Conservation (phyloP, 2,888 invertebrate species). For the Mesochorus sp. region DNA sequence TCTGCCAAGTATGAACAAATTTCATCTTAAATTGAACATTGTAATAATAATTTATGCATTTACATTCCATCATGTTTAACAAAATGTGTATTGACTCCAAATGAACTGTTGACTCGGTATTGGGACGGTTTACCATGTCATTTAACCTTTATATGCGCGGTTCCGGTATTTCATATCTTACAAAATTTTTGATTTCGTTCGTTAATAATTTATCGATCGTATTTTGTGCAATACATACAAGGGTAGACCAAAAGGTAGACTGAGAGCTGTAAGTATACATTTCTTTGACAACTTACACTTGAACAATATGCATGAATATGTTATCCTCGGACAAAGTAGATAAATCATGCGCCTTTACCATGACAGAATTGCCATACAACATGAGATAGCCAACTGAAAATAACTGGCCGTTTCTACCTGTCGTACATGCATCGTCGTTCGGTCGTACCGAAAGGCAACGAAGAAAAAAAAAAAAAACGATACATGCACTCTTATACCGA, state of each 20-base stretch:
- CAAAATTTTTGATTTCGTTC: not conserved
- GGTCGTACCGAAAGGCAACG: constrained; percentile 50
- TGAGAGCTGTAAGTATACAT: not conserved
- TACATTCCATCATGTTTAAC: too few species aligned
- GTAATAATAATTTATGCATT: too few species aligned
- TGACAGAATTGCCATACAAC: constrained; percentile 44
- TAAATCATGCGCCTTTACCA: constrained; percentile 45
- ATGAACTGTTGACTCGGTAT: too few species aligned
- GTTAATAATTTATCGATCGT: not conserved
- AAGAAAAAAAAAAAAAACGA: constrained; percentile 41
- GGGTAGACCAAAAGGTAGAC: not conserved
- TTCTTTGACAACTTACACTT: not conserved
- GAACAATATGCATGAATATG: constrained; percentile 18
- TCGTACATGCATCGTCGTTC: constrained; percentile 62
- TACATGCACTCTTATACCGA: constrained; percentile 10
- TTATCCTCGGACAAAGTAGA: constrained; percentile 43
- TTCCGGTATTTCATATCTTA: not conserved
- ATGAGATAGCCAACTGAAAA: constrained; percentile 40
- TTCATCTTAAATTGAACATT: too few species aligned
- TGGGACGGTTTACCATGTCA: not conserved
- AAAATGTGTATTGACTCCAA: too few species aligned
- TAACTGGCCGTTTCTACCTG: constrained; percentile 53
- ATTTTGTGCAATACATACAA: not conserved
- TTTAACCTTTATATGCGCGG: not conserved
- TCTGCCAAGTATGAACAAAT: too few species aligned